Evolutionary conservation across 2,113 vertebrate species (phyloP), one percentile per base, ranked within the genome.

Genomic region (Calcarius ornatus): DNA sequence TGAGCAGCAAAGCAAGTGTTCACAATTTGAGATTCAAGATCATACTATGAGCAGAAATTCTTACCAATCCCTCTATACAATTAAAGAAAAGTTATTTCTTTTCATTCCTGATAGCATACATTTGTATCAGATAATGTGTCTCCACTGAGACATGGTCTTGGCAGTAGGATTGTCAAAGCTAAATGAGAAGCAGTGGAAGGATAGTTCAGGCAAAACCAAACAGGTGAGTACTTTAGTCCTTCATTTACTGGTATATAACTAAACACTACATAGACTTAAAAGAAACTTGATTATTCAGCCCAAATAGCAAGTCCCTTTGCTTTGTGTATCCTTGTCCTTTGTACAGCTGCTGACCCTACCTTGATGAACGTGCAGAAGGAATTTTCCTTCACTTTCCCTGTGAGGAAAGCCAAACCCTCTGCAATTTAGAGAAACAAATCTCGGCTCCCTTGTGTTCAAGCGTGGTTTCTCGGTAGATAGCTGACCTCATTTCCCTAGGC

Each of bases 401-500:
- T 22, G 63, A 90, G 40, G 9, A 50, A 72, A 50, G 43, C 57
- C 73, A 79, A 65, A 20, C 5, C 13, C 43, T 31, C 40, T 53
- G 38, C 60, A 92, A 66, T 71, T 77, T 57, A 71, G 38, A 45
- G 83, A 86, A 91, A 30, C 13, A 71, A 60, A 91, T 35, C 43
- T 57, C 43, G 23, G 47, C 17, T 95, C 21, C 43, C 37, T 92
- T 20, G 17, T 43, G 64, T 53, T 94, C 22, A 51, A 75, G 76
- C 31, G 30, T 37, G 70, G 7, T 60, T 83, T 70, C 88, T 83
- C 75, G 77, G 71, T 45, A 50, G 66, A 77, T 37, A 86, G 79
- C 59, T 95, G 90, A 93, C 88, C 82, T 88, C 69, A 79, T 95
- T 95, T 93, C 82, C 69, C 65, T 79, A 35, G 50, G 38, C 59